Conservation (phyloP, 2,113 vertebrate genomes). For the Passer montanus region DNA sequence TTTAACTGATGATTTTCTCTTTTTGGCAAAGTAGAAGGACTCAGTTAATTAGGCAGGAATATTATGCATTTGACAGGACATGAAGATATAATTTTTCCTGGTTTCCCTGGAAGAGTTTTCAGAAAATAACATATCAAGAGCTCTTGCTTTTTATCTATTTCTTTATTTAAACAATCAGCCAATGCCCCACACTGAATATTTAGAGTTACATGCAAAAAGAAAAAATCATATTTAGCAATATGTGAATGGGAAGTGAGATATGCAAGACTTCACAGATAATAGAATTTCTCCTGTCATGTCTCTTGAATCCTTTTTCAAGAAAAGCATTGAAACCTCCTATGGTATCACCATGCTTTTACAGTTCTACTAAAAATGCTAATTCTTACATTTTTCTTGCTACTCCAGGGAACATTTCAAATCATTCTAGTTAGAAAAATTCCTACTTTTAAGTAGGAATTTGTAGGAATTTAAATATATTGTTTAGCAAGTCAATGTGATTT, state of each 20-base stretch:
- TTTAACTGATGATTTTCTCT: background rate
- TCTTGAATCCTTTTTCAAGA: background rate
- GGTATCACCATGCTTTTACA: background rate
- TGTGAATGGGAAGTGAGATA: background rate
- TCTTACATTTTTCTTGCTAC: background rate
- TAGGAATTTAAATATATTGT: background rate
- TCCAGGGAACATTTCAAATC: background rate
- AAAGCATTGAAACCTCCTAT: background rate
- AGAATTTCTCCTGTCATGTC: background rate
- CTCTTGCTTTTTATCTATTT: background rate
- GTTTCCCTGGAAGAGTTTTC: background rate
- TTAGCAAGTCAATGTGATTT: background rate
- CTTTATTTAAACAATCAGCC: background rate
- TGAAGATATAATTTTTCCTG: background rate
- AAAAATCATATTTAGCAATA: background rate
- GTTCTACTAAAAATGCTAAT: background rate
- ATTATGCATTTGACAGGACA: background rate
- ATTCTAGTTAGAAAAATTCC: background rate
- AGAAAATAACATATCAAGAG: background rate
- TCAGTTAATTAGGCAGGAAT: background rate
- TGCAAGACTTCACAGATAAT: background rate
- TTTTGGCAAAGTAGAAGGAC: background rate
- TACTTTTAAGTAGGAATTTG: background rate
- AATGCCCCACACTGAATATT: background rate
- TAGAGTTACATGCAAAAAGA: background rate